Conservation (phyloP, 2,888 invertebrate genomes). For the Mechanitis messenoides region DNA sequence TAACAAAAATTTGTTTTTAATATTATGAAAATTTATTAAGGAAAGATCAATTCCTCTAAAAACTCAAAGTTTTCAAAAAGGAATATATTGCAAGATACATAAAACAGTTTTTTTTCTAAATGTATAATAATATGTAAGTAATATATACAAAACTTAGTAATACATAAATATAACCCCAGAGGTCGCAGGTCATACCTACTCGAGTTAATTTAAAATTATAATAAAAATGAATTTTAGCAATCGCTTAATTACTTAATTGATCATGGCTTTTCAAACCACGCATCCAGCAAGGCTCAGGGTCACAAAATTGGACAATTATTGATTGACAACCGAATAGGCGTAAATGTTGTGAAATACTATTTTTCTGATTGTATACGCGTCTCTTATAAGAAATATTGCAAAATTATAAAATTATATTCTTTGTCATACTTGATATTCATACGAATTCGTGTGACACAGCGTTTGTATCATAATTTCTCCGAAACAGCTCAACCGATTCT, state of each 20-base stretch:
- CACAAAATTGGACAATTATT: conserved; percentile 50
- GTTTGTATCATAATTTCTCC: too few species aligned
- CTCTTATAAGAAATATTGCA: conserved; percentile 3
- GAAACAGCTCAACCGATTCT: too few species aligned
- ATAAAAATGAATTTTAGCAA: conserved; percentile 16
- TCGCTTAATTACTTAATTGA: conserved; percentile 26
- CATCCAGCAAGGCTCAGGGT: conserved; percentile 53
- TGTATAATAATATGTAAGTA: too few species aligned
- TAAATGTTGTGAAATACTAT: conserved; percentile 50
- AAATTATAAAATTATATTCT: conserved; percentile 3
- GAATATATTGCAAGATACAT: too few species aligned
- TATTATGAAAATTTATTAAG: too few species aligned
- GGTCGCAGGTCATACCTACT: too few species aligned
- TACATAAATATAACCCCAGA: too few species aligned
- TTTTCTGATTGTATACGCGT: conserved; percentile 24
- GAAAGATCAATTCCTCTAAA: too few species aligned
- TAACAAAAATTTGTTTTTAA: too few species aligned
- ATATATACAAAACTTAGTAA: too few species aligned
- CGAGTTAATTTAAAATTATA: neutral
- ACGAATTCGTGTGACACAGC: neutral
- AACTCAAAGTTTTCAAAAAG: too few species aligned
- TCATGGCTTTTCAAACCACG: conserved; percentile 43
- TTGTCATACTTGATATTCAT: conserved; percentile 9
- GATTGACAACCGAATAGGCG: conserved; percentile 49
- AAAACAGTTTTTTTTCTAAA: too few species aligned